Percentiles rank a stretch among this genome's conserved stretches.
Evolutionary conservation across 35 echinoderm and acorn worm genomes (phyloP).

Genomic region (Lytechinus pictus): DNA sequence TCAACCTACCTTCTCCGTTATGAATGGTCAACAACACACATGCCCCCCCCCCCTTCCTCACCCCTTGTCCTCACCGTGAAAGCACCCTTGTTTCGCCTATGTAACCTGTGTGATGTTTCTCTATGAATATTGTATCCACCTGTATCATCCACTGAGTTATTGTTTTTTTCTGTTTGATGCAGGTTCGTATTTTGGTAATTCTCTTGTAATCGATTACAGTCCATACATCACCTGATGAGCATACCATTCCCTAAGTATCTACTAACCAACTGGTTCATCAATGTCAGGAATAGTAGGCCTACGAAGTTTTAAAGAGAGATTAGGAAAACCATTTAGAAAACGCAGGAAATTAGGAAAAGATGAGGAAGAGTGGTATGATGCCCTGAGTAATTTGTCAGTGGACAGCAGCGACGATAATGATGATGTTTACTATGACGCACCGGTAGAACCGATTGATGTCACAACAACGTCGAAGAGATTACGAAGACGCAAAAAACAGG

Average conservation of each 20-base stretch:
- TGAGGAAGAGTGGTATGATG: background rate
- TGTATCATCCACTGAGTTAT: no score
- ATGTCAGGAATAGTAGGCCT: background rate
- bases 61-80: no score
- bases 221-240: background rate
- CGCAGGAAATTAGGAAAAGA: background rate
- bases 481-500: no score
- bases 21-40: no score
- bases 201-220: background rate
- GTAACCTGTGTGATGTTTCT: no score
- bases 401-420: background rate
- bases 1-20: no score
- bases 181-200: background rate
- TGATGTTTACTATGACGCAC: background rate
- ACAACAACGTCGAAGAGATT: no score
- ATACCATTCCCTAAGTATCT: background rate
- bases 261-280: background rate
- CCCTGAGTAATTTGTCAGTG: background rate
- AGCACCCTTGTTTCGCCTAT: no score
- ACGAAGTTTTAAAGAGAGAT: background rate
- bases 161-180: no score
- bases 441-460: no score
- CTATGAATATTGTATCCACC: no score
- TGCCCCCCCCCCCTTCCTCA: no score
- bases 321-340: background rate